Evolutionary conservation across 2,113 vertebrate genomes (phyloP).

Genomic region (Polypterus bichir): DNA sequence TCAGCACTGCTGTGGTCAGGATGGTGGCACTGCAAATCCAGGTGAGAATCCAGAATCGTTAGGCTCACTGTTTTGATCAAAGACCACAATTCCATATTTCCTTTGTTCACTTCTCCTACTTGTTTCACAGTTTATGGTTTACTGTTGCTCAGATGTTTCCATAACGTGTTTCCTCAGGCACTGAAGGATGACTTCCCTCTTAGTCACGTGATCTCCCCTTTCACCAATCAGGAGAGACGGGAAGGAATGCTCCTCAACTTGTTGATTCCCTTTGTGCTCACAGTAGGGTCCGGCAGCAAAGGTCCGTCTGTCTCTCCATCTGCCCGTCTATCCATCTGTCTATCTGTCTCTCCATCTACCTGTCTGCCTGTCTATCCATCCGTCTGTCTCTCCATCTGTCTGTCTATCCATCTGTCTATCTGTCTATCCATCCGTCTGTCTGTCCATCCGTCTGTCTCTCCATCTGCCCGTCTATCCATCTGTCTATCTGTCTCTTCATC

Average conservation of each 20-base stretch:
- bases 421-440: no score
- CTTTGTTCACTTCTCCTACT: no score
- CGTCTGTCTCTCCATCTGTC: not conserved
- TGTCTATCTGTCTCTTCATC: no score
- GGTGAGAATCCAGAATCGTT: constrained; percentile 61
- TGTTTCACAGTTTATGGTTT: no score
- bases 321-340: constrained; percentile 8
- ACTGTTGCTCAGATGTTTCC: no score
- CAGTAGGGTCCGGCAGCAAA: constrained; percentile 97
- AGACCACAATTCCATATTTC: constrained; percentile 39
- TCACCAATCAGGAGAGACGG: constrained; percentile 97
- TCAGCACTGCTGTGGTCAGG: constrained; percentile 96
- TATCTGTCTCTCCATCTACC: not conserved
- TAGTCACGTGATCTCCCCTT: constrained; percentile 96
- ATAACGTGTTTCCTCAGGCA: constrained; percentile 50
- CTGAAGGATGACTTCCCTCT: constrained; percentile 97
- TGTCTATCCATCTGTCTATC: not conserved
- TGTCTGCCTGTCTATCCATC: not conserved
- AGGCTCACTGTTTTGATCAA: constrained; percentile 52
- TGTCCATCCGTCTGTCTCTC: no score
- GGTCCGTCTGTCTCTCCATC: constrained; percentile 51
- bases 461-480: no score
- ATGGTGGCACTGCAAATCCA: constrained; percentile 97
- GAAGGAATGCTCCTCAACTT: constrained; percentile 98
- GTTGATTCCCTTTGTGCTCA: constrained; percentile 94